phyloP scores from a whole-genome alignment of 2,888 invertebrate genomes.

The Oscheius sp. region DNA sequence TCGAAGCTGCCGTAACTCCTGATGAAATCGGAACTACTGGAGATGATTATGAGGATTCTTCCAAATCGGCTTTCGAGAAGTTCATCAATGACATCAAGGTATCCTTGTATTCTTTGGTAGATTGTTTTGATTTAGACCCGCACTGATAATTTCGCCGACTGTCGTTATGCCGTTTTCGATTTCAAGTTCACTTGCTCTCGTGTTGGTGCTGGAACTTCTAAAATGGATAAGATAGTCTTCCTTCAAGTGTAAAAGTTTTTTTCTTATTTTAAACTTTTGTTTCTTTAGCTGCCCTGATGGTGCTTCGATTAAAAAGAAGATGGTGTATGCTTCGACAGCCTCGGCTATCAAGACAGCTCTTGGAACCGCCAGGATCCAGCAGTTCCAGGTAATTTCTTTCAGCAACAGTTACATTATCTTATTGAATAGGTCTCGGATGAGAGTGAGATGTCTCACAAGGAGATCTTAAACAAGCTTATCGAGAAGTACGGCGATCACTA shows the following conservation, averaged over 20 bases:
- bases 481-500: slow-evolving; percentile 70
- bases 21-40: slow-evolving; percentile 58
- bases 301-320: slow-evolving; percentile 87
- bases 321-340: slow-evolving; percentile 89
- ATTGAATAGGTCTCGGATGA: slow-evolving; percentile 68
- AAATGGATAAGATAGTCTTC: slow-evolving; percentile 96
- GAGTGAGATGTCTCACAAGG: slow-evolving; percentile 69
- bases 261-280: neutral
- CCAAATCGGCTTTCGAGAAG: slow-evolving; percentile 83
- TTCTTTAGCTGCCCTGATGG: slow-evolving; percentile 85
- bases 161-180: slow-evolving; percentile 94
- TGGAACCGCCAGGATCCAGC: slow-evolving; percentile 73
- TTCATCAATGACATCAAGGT: slow-evolving; percentile 90
- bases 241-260: slow-evolving; percentile 82
- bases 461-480: slow-evolving; percentile 65
- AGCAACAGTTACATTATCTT: neutral
- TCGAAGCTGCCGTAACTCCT: slow-evolving; percentile 66
- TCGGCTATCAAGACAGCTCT: slow-evolving; percentile 96
- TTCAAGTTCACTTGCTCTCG: slow-evolving; percentile 89
- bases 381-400: slow-evolving; percentile 62
- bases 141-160: slow-evolving; percentile 83
- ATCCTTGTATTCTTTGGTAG: neutral
- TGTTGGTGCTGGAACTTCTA: slow-evolving; percentile 90
- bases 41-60: slow-evolving; percentile 69
- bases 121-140: slow-evolving; percentile 33